These are phyloP conservation scores for Sesamia inferens DNA, from an alignment of 2,888 invertebrate genomes.

Conservation along the genomic window DNA sequence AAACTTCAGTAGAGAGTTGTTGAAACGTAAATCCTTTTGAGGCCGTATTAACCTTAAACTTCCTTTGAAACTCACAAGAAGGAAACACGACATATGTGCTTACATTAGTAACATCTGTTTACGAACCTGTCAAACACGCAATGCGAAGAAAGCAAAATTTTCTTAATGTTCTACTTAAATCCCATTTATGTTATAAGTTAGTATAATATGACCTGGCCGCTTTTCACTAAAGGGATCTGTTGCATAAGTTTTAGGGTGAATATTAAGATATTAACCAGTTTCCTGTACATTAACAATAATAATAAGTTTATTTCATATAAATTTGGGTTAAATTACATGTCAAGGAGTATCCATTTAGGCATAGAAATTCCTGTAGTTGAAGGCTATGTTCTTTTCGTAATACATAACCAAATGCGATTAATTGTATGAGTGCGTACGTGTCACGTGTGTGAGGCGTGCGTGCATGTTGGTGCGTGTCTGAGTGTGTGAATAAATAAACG, in stretches of 20 bases:
- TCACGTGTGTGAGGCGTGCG: too few relatives aligned
- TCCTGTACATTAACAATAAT: background rate
- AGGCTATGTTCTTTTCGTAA: too few relatives aligned
- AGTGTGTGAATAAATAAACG: too few relatives aligned
- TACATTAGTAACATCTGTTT: slow-evolving; percentile 51
- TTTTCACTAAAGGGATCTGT: slow-evolving; percentile 17
- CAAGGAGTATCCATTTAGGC: too few relatives aligned
- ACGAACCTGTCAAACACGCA: slow-evolving; percentile 41
- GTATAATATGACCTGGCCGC: slow-evolving; percentile 15
- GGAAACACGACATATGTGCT: slow-evolving; percentile 24
- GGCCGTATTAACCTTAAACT: slow-evolving; percentile 31
- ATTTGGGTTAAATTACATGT: too few relatives aligned
- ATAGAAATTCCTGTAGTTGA: too few relatives aligned
- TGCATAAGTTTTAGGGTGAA: slow-evolving; percentile 31
- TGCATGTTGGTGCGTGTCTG: too few relatives aligned
- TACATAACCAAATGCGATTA: too few relatives aligned
- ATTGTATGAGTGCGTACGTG: too few relatives aligned
- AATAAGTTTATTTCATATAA: too few relatives aligned
- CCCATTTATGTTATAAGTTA: slow-evolving; percentile 47
- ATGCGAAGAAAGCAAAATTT: slow-evolving; percentile 41
- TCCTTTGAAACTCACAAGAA: slow-evolving; percentile 24
- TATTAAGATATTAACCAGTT: slow-evolving; percentile 17
- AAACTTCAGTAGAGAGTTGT: slow-evolving; percentile 20
- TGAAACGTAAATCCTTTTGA: slow-evolving; percentile 36
- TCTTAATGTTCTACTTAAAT: slow-evolving; percentile 30